Evolutionary conservation across 2,113 vertebrate species (phyloP).

Genomic region (Antennarius striatus): DNA sequence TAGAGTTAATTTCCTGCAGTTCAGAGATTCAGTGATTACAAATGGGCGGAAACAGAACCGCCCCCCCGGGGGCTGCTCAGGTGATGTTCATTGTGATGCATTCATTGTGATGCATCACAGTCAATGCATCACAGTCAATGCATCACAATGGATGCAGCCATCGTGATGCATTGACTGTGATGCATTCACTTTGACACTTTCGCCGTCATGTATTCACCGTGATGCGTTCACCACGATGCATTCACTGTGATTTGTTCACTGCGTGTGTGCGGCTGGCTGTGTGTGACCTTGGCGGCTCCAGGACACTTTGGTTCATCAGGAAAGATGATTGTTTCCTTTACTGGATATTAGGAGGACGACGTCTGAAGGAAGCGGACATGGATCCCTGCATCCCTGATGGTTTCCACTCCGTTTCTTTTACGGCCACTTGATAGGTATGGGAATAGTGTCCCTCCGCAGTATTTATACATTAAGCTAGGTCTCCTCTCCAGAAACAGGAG

Average conservation of each 20-base stretch:
- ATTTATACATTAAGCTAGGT: constrained; percentile 73
- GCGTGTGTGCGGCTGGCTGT: constrained; percentile 11
- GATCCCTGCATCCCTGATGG: constrained; percentile 68
- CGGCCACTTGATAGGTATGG: constrained; percentile 69
- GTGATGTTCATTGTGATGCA: constrained; percentile 28
- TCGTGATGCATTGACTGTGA: too few relatives aligned
- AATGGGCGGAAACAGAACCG: constrained; percentile 12
- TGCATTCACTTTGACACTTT: too few relatives aligned
- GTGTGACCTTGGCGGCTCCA: constrained; percentile 67
- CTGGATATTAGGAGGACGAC: constrained; percentile 69
- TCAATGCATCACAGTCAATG: too few relatives aligned
- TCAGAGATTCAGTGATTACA: constrained; percentile 21
- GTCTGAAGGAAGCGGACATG: constrained; percentile 67
- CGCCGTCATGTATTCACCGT: too few relatives aligned
- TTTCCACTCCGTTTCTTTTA: constrained; percentile 71
- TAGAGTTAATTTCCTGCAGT: background rate
- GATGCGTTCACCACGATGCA: constrained; percentile 6
- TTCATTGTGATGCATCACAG: too few relatives aligned
- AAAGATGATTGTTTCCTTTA: constrained; percentile 78
- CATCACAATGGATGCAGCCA: too few relatives aligned
- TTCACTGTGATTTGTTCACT: constrained; percentile 30
- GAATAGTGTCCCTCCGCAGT: constrained; percentile 61
- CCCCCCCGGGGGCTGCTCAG: constrained; percentile 23
- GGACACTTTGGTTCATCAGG: constrained; percentile 71
- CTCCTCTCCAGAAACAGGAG: constrained; percentile 53